A percentile compares a stretch with the other conserved stretches of the same genome.
These are phyloP conservation scores for Galemys pyrenaicus DNA, from an alignment of 2,113 vertebrate species.

Conservation along the genomic window DNA sequence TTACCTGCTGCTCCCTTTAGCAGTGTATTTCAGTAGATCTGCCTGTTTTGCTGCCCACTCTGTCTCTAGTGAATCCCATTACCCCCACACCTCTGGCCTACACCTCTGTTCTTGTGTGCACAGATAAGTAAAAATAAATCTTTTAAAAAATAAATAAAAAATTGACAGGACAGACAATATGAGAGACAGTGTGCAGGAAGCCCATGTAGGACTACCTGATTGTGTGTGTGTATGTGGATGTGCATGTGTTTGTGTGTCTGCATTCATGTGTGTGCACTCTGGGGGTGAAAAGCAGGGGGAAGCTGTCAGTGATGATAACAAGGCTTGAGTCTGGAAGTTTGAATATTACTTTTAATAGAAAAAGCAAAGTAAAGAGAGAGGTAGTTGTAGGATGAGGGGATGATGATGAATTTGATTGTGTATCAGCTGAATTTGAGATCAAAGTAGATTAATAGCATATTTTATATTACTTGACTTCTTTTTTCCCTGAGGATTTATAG, in stretches of 20 bases:
- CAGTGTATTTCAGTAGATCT: too few species aligned
- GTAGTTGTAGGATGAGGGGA: background rate
- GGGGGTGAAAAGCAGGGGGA: background rate
- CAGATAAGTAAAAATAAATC: too few species aligned
- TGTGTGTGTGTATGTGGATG: too few species aligned
- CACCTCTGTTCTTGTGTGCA: too few species aligned
- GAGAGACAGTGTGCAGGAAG: background rate
- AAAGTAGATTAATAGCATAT: background rate
- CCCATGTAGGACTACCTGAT: background rate
- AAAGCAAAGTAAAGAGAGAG: conserved; percentile 9
- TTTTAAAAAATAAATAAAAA: too few species aligned
- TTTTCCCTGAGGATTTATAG: background rate
- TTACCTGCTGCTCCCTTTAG: too few species aligned
- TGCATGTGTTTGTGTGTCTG: too few species aligned
- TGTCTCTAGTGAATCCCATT: too few species aligned
- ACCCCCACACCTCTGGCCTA: too few species aligned
- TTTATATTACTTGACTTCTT: background rate
- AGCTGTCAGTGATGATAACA: background rate
- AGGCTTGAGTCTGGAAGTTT: conserved; percentile 7
- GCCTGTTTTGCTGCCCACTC: too few species aligned
- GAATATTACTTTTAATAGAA: conserved; percentile 50
- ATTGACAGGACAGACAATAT: background rate
- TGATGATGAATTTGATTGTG: background rate
- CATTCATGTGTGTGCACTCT: background rate
- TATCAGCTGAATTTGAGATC: background rate